Evolutionary conservation across 23 tunicate genomes (phyloP).

Genomic region (Halocynthia roretzi): DNA sequence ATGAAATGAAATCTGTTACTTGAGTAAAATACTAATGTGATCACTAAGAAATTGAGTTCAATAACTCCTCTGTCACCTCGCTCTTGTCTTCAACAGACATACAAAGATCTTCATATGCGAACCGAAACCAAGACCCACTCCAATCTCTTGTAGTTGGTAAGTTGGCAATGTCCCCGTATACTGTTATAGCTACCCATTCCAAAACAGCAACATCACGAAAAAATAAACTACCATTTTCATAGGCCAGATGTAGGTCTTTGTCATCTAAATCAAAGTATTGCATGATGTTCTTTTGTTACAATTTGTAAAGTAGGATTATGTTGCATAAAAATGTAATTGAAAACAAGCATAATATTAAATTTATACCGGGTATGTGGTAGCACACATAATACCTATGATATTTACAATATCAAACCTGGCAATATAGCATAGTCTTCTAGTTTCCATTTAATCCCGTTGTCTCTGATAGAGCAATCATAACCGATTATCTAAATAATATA

Average conservation of each 20-base stretch:
- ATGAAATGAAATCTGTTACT: background rate
- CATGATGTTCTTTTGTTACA: too few relatives aligned
- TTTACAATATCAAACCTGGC: background rate
- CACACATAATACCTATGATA: too few relatives aligned
- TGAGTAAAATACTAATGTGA: background rate
- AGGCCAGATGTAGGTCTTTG: conserved; percentile 13
- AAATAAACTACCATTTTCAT: background rate
- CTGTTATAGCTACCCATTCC: conserved; percentile 20
- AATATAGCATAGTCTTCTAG: background rate
- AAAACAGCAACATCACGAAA: conserved; percentile 10
- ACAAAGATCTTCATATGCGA: background rate
- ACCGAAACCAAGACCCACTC: conserved; percentile 33
- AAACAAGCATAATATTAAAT: too few relatives aligned
- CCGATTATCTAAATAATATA: background rate
- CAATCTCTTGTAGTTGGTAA: conserved; percentile 15
- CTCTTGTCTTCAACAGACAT: background rate
- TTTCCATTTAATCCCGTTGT: background rate
- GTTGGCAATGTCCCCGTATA: conserved; percentile 19
- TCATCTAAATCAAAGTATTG: background rate
- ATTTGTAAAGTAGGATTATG: too few relatives aligned
- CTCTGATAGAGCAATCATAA: background rate
- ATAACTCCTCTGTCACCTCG: conserved; percentile 7
- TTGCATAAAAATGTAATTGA: too few relatives aligned
- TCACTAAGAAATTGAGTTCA: background rate
- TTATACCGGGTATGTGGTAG: too few relatives aligned